Evolutionary conservation across 2,888 invertebrate genomes (phyloP).

Genomic region (Amiota minor): DNA sequence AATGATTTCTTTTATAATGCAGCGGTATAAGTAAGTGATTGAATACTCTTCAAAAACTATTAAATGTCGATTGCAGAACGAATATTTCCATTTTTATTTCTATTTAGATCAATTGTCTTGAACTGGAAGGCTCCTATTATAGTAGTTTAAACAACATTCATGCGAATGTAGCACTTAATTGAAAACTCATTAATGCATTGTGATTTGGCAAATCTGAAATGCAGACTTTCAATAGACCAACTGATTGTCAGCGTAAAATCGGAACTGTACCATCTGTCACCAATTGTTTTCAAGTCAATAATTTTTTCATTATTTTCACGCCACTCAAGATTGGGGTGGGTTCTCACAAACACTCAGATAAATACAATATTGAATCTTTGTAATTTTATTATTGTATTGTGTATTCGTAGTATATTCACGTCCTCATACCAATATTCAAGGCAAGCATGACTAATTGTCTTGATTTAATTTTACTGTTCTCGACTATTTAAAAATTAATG

Average conservation of each 20-base stretch:
- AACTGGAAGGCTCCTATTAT: conserved; percentile 34
- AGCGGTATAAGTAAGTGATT: no score
- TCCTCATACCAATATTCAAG: neutral
- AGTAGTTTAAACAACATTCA: no score
- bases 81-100: neutral
- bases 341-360: conserved; percentile 7
- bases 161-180: conserved; percentile 53
- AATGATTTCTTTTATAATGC: no score
- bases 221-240: conserved; percentile 43
- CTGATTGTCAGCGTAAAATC: conserved; percentile 57
- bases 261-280: conserved; percentile 55
- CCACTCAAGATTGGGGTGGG: conserved; percentile 33
- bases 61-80: conserved; percentile 20
- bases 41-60: neutral
- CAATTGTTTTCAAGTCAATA: conserved; percentile 43
- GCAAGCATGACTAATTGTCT: conserved; percentile 9
- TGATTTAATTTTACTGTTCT: conserved; percentile 9
- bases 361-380: neutral
- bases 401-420: neutral
- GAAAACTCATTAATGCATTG: conserved; percentile 57
- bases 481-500: conserved; percentile 30
- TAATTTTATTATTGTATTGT: neutral
- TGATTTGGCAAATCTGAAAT: neutral
- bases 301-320: conserved; percentile 55
- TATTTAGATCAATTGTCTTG: conserved; percentile 44